Evolutionary conservation across 2,797 vertebrate species (phyloP).

Genomic region (Schizothorax lantsangensis): DNA sequence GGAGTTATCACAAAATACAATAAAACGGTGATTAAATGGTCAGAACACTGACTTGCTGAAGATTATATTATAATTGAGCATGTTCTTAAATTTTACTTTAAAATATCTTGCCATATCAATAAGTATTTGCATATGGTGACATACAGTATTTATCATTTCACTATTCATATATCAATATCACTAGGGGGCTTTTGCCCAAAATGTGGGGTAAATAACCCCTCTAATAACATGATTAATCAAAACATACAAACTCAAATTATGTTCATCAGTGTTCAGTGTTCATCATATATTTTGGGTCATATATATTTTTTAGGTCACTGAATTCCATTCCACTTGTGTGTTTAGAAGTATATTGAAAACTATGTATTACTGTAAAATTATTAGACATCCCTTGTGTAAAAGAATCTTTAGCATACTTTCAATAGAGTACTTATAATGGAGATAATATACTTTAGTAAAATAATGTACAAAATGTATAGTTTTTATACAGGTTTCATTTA

Average conservation of each 20-base stretch:
- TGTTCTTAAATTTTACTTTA: not conserved
- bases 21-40: not conserved
- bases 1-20: not conserved
- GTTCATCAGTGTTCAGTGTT: too few relatives aligned
- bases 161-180: not conserved
- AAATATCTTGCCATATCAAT: not conserved
- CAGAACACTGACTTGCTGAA: not conserved
- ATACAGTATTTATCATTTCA: not conserved
- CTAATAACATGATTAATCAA: not conserved
- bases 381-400: not conserved
- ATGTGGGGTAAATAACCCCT: not conserved
- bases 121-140: not conserved
- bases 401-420: too few relatives aligned
- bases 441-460: not conserved
- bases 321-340: too few relatives aligned
- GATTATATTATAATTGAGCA: not conserved
- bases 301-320: too few relatives aligned
- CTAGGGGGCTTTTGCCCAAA: not conserved
- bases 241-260: too few relatives aligned
- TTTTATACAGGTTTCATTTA: too few relatives aligned
- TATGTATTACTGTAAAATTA: not conserved
- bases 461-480: too few relatives aligned
- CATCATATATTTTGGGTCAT: too few relatives aligned
- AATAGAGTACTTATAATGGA: not conserved
- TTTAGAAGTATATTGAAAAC: not conserved